Conservation (phyloP, 2,797 vertebrate genomes). For the Eptatretus atami region DNA sequence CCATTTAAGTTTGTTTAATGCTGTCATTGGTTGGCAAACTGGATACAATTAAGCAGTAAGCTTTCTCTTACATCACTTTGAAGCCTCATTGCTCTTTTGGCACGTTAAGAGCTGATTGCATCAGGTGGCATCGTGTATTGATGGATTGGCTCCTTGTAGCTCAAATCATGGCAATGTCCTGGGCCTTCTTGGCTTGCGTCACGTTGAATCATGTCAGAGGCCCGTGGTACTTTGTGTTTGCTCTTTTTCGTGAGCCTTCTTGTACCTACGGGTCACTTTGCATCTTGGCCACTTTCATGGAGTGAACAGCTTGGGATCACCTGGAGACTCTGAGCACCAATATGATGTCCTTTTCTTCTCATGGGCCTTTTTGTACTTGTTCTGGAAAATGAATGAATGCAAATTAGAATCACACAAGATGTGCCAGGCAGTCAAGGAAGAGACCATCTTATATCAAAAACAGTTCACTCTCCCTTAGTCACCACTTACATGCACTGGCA, state of each 20-base stretch:
- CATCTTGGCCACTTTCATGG: constrained; percentile 39
- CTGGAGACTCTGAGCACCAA: constrained; percentile 35
- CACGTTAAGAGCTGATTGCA: constrained; percentile 55
- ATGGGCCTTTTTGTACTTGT: constrained; percentile 58
- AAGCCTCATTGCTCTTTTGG: constrained; percentile 44
- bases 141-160: constrained; percentile 47
- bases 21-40: too few species aligned
- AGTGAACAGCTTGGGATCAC: constrained; percentile 48
- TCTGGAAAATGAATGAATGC: constrained; percentile 20
- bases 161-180: constrained; percentile 33
- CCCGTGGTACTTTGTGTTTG: constrained; percentile 43
- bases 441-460: too few species aligned
- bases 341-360: constrained; percentile 64
- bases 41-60: too few species aligned
- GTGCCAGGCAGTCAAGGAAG: too few species aligned
- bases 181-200: constrained; percentile 53
- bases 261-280: constrained; percentile 53
- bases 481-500: constrained; percentile 58
- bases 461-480: too few species aligned
- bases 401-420: too few species aligned
- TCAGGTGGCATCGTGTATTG: constrained; percentile 67
- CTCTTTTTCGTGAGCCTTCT: constrained; percentile 49
- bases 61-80: constrained; percentile 41
- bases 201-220: constrained; percentile 48
- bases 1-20: too few species aligned